Evolutionary conservation across 2,888 invertebrate species (phyloP).

Genomic region (Mechanitis messenoides): DNA sequence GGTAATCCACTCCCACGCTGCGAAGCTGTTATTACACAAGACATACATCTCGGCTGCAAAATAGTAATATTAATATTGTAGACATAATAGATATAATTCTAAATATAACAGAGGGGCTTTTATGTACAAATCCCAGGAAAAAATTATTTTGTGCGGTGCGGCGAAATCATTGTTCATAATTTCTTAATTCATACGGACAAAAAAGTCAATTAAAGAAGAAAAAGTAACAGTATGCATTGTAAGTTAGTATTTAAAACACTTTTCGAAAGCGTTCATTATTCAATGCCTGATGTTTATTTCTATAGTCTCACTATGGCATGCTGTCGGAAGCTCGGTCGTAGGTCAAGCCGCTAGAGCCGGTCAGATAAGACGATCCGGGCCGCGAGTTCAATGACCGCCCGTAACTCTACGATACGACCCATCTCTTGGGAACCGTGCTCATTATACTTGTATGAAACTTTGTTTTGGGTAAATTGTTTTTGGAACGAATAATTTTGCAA

Average conservation of each 20-base stretch:
- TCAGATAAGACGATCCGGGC: slow-evolving; percentile 6
- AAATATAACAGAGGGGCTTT: not conserved
- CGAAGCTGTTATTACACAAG: not conserved
- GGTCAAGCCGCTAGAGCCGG: slow-evolving; percentile 8
- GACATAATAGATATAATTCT: not conserved
- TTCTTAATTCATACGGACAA: no score
- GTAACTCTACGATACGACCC: slow-evolving; percentile 8
- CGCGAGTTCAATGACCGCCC: slow-evolving; percentile 13
- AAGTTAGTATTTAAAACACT: no score
- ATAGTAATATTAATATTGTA: not conserved
- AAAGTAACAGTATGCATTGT: no score
- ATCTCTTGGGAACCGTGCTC: slow-evolving; percentile 5
- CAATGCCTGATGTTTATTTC: no score
- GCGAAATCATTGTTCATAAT: no score
- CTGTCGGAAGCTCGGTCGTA: slow-evolving; percentile 8
- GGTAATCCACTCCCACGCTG: not conserved
- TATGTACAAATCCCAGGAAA: not conserved
- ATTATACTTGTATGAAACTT: slow-evolving; percentile 1
- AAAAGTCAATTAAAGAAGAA: no score
- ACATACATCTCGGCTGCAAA: not conserved
- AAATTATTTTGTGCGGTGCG: no score
- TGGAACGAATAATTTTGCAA: not conserved
- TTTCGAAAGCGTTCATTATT: no score
- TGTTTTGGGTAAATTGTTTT: not conserved
- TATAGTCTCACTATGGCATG: slow-evolving; percentile 2